Percentiles rank a stretch among this genome's conserved stretches.
Evolutionary conservation across 2,797 vertebrate genomes (phyloP).

Genomic region (Ibycter americanus): DNA sequence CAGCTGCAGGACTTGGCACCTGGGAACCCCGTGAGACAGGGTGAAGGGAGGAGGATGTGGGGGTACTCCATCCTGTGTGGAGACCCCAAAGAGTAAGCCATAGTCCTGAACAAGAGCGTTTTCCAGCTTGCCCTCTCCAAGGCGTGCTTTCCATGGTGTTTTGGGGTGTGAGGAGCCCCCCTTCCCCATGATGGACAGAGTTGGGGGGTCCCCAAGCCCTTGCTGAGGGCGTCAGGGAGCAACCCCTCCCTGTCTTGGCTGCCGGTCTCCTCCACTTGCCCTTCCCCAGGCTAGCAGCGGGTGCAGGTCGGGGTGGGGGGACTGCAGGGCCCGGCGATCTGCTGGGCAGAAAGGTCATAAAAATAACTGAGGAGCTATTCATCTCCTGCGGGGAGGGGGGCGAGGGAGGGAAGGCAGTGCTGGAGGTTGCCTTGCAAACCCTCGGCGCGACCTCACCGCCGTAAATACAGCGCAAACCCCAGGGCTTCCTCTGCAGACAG

Average conservation of each 20-base stretch:
- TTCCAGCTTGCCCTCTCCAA: background rate
- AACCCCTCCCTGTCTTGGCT: background rate
- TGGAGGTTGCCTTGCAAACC: background rate
- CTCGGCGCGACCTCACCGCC: background rate
- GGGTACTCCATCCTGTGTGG: background rate
- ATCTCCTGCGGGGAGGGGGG: background rate
- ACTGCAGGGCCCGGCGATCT: fast-evolving
- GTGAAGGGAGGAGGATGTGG: background rate
- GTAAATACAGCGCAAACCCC: background rate
- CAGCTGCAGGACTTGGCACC: fast-evolving
- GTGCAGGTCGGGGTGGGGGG: fast-evolving
- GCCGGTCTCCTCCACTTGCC: background rate
- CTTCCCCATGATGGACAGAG: fast-evolving
- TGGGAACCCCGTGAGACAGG: fast-evolving
- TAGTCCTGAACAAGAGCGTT: background rate
- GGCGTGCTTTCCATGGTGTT: fast-evolving
- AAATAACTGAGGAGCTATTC: background rate
- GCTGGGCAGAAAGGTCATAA: background rate
- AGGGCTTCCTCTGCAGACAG: background rate
- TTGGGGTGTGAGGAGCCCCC: background rate
- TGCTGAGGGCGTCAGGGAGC: background rate
- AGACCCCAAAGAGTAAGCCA: background rate
- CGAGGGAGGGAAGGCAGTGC: background rate
- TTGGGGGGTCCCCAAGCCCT: no score
- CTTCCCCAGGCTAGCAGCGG: background rate